These are phyloP conservation scores for Odontocerum albicorne DNA, from an alignment of 2,888 invertebrate genomes.

Conservation along the genomic window DNA sequence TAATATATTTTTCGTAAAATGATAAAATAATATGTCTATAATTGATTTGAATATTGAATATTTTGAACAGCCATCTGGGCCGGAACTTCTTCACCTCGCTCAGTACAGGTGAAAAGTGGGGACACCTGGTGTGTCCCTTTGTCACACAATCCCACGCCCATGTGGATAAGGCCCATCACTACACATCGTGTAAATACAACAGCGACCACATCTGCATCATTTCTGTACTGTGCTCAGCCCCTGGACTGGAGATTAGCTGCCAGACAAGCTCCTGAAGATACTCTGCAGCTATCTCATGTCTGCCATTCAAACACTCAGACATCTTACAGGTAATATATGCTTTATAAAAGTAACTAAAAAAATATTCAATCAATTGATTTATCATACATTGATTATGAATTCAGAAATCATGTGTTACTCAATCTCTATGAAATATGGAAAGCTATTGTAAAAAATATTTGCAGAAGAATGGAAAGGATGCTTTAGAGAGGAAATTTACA, in stretches of 20 bases:
- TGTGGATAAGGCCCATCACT: constrained; percentile 72
- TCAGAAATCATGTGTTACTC: too few relatives aligned
- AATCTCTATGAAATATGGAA: too few relatives aligned
- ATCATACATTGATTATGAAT: too few relatives aligned
- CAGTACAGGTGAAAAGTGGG: constrained; percentile 54
- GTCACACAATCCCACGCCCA: constrained; percentile 69
- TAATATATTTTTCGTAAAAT: too few relatives aligned
- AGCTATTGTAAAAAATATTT: too few relatives aligned
- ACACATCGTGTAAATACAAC: constrained; percentile 55
- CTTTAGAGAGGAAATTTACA: too few relatives aligned
- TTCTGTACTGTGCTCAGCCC: constrained; percentile 59
- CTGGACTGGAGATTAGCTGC: constrained; percentile 44
- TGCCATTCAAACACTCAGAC: constrained; percentile 41
- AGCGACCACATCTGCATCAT: constrained; percentile 60
- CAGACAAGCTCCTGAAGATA: constrained; percentile 37
- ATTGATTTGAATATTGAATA: too few relatives aligned
- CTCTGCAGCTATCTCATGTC: constrained; percentile 35
- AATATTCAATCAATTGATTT: too few relatives aligned
- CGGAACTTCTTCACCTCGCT: constrained; percentile 40
- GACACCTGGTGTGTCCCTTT: constrained; percentile 75
- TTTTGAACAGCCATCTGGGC: constrained; percentile 39
- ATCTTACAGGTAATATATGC: constrained; percentile 32
- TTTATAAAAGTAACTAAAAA: too few relatives aligned
- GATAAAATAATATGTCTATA: too few relatives aligned
- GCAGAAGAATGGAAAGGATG: too few relatives aligned